A percentile compares a stretch with the other conserved stretches of the same genome.
Conservation (phyloP, 2,888 invertebrate species). For the Autographa gamma region DNA sequence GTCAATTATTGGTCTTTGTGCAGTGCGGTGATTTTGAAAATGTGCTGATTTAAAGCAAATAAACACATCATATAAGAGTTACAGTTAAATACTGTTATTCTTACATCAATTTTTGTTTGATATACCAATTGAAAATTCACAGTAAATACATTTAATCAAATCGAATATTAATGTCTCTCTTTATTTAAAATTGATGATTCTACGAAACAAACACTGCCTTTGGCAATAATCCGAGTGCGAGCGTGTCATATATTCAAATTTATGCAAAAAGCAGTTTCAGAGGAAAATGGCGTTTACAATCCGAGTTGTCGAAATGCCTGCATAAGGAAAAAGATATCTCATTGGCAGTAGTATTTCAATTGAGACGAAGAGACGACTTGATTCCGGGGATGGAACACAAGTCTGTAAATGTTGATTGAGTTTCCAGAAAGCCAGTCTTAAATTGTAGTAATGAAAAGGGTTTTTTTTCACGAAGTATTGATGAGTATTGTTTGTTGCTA, state of each 20-base stretch:
- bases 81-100: too few relatives aligned
- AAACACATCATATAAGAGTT: too few relatives aligned
- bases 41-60: too few relatives aligned
- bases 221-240: constrained; percentile 49
- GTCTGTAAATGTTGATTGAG: not conserved
- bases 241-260: constrained; percentile 68
- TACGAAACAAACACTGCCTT: constrained; percentile 24
- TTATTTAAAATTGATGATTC: constrained; percentile 22
- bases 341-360: not conserved
- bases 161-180: not conserved
- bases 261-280: constrained; percentile 65
- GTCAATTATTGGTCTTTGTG: too few relatives aligned
- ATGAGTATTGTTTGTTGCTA: too few relatives aligned
- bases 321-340: constrained; percentile 12
- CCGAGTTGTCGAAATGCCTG: constrained; percentile 9
- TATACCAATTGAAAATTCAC: not conserved
- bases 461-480: not conserved
- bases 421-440: not conserved
- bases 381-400: not conserved
- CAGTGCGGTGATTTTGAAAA: too few relatives aligned
- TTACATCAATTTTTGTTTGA: too few relatives aligned
- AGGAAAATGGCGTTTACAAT: constrained; percentile 59
- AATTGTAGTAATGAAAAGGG: not conserved
- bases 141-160: not conserved
- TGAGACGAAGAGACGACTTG: not conserved